phyloP scores from a whole-genome alignment of 2,113 vertebrate genomes.

The Semnornis frantzii region DNA sequence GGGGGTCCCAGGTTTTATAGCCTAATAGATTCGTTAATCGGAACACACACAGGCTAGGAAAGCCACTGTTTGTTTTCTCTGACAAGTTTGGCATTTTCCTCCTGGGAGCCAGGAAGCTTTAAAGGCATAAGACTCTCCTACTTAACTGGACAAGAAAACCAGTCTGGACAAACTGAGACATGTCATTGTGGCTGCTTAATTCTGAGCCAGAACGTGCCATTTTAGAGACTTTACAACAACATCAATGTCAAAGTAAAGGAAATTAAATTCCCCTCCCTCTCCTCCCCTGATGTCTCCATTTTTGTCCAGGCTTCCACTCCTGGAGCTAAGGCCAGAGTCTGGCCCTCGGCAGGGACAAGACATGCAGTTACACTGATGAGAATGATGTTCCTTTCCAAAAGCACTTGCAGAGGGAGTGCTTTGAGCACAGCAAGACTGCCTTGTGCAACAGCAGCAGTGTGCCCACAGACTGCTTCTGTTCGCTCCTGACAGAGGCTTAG shows the following conservation, averaged over 20 bases:
- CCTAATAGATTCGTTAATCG: conserved; percentile 60
- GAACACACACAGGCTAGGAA: conserved; percentile 76
- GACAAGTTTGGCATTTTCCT: conserved; percentile 71
- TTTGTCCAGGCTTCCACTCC: not conserved
- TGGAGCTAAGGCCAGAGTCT: not conserved
- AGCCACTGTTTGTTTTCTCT: conserved; percentile 76
- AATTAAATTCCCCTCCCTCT: conserved; percentile 40
- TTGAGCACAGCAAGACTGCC: not conserved
- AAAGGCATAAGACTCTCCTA: conserved; percentile 43
- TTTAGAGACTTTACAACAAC: conserved; percentile 57
- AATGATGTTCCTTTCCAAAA: not conserved
- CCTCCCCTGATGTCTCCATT: conserved; percentile 21
- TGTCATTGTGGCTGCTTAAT: conserved; percentile 39
- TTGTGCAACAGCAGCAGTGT: not conserved
- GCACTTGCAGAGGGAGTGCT: not conserved
- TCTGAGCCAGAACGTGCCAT: conserved; percentile 51
- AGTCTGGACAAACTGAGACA: conserved; percentile 66
- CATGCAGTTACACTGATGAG: not conserved
- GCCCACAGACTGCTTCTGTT: not conserved
- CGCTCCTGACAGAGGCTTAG: not conserved
- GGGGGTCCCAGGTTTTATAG: conserved; percentile 70
- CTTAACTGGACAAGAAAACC: conserved; percentile 71
- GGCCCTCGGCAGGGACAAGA: not conserved
- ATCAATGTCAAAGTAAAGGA: conserved; percentile 51
- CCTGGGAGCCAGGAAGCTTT: conserved; percentile 53